A percentile compares a stretch with the other conserved stretches of the same genome.
phyloP scores from a whole-genome alignment of 2,888 invertebrate genomes.

The Gonocerus acuteangulatus region DNA sequence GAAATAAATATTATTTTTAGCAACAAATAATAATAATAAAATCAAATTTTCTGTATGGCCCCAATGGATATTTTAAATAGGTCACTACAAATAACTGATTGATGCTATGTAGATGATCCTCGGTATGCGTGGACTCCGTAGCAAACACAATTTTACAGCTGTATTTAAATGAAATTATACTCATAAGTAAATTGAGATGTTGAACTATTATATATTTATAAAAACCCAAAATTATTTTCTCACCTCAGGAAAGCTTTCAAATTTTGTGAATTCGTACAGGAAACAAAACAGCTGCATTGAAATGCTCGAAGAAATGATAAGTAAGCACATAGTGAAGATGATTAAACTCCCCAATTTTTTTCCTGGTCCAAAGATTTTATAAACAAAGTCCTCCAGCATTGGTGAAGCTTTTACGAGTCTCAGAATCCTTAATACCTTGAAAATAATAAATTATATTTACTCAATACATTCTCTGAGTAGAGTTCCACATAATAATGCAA shows the following conservation, averaged over 20 bases:
- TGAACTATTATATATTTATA: too few species aligned
- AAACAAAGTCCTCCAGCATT: conserved; percentile 94
- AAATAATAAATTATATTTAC: not conserved
- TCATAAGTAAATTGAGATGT: too few species aligned
- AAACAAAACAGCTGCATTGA: conserved; percentile 99
- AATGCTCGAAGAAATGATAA: conserved; percentile 96
- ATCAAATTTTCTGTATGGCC: too few species aligned
- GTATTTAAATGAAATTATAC: too few species aligned
- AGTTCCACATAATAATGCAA: too few species aligned
- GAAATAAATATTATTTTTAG: too few species aligned
- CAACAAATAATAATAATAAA: too few species aligned
- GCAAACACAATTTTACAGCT: too few species aligned
- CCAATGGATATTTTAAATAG: too few species aligned
- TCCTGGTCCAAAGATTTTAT: conserved; percentile 87
- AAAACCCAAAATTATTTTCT: not conserved
- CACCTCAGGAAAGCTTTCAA: conserved; percentile 94
- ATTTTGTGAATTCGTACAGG: conserved; percentile 87
- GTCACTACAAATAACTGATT: too few species aligned
- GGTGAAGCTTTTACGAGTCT: conserved; percentile 97
- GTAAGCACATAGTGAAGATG: conserved; percentile 96
- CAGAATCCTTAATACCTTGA: conserved; percentile 83
- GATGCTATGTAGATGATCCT: too few species aligned
- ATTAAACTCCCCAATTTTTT: conserved; percentile 99
- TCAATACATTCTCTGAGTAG: not conserved
- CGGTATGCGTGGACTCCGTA: too few species aligned